Conservation (phyloP, 1,140 invertebrate genomes). For the Brachionus asplanchnoidis region DNA sequence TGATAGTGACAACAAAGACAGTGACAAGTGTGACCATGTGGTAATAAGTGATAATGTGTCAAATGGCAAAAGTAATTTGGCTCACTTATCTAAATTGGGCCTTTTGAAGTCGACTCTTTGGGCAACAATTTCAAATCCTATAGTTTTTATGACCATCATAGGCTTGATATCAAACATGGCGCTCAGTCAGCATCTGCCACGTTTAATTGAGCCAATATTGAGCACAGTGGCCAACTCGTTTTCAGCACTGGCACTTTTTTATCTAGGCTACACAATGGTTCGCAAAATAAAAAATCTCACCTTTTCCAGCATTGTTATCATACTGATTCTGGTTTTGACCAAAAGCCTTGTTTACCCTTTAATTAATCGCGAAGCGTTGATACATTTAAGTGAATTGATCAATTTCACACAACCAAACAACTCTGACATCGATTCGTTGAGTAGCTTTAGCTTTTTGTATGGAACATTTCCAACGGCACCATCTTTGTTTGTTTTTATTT, state of each 20-base stretch:
- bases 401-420: slow-evolving; percentile 62
- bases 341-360: slow-evolving; percentile 82
- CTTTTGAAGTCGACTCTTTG: slow-evolving; percentile 26
- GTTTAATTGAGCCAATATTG: slow-evolving; percentile 69
- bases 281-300: slow-evolving; percentile 73
- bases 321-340: slow-evolving; percentile 76
- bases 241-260: slow-evolving; percentile 79
- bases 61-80: not conserved
- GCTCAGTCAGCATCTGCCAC: slow-evolving; percentile 72
- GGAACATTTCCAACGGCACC: slow-evolving; percentile 91
- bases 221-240: slow-evolving; percentile 62
- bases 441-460: slow-evolving; percentile 89
- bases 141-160: slow-evolving; percentile 84
- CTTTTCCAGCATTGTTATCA: slow-evolving; percentile 71
- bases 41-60: too few relatives aligned
- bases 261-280: slow-evolving; percentile 85
- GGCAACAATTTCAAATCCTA: slow-evolving; percentile 65
- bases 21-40: not conserved
- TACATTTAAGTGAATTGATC: slow-evolving; percentile 69
- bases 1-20: not conserved
- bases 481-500: slow-evolving; percentile 86
- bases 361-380: slow-evolving; percentile 72
- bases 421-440: slow-evolving; percentile 65
- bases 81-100: not conserved
- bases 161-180: slow-evolving; percentile 79